Base-by-base conservation (phyloP, 2,888 invertebrate genomes). In the Stegana nigrithorax region DNA sequence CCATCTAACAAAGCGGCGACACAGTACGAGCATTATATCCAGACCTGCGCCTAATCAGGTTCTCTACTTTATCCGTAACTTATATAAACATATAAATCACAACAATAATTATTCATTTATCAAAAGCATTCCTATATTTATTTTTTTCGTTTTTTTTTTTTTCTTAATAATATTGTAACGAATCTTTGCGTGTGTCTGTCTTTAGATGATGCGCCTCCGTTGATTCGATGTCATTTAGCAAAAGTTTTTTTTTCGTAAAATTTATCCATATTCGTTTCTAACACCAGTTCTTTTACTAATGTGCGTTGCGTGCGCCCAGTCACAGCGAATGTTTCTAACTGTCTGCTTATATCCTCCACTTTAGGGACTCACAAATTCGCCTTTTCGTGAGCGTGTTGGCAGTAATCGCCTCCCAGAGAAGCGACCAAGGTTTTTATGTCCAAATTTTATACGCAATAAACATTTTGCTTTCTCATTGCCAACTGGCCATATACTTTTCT, bases 351-450 rank as follows among this genome's bases (percentile, higher is more conserved):
- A 42, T 42, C 44, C 26, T 59, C 55, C 60, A 68, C 70, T 72
- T 67, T 82, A 88, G 86, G 89, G 89, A 76, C 87, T 88, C 72
- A 88, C 88, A 75, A 93, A 91, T 87, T 94, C 94, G 75, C 94
- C 94, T 78, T 95, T 94, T 88, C 89, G 95, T 83, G 96, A 95
- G 87, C 90, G 95, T 69, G 89, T 95, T 71, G 95, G 95, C 84
- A 95, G 94, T 88, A 95, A 94, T 84, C 91, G 95, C 66, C 88
- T 94, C 80, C 91, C 93, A 72, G 95, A 95, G 85, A 89, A 91
- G 81, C 89, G 94, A 84, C 93, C 95, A 86, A 92, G 94, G 92
- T 93, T 90, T 80, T 84, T 83, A 77, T 71, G 63, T 73, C 72
- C 69, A 71, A 69, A 59, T 90, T 80, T 83, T 83, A 84, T 81